Percentiles rank a stretch among this genome's conserved stretches.
These are phyloP conservation scores for Naso thynnoides DNA, from an alignment of 2,797 vertebrate genomes.

Conservation along the genomic window DNA sequence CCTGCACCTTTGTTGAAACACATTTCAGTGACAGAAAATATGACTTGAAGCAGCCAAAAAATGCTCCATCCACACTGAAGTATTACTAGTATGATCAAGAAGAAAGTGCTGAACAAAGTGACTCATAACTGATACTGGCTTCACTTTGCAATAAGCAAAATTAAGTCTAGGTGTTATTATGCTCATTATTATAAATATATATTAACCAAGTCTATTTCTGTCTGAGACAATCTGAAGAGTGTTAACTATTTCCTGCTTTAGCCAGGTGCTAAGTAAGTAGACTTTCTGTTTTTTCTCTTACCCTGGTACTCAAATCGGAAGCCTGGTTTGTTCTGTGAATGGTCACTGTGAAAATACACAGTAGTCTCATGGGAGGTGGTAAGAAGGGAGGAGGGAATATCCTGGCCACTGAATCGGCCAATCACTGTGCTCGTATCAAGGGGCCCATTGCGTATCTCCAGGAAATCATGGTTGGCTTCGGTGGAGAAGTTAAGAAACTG, in stretches of 20 bases:
- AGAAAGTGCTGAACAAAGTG: constrained; percentile 27
- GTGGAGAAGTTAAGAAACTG: constrained; percentile 98
- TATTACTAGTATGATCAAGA: constrained; percentile 30
- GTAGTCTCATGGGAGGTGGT: constrained; percentile 96
- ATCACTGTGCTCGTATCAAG: constrained; percentile 94
- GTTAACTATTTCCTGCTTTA: constrained; percentile 25
- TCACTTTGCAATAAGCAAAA: constrained; percentile 35
- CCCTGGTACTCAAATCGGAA: constrained; percentile 98
- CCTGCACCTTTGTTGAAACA: constrained; percentile 8
- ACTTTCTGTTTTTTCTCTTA: constrained; percentile 69
- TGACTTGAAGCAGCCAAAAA: constrained; percentile 22
- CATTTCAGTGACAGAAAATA: constrained; percentile 35
- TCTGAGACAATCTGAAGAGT: constrained; percentile 11
- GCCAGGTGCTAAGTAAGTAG: not conserved
- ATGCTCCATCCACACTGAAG: constrained; percentile 9
- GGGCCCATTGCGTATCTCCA: constrained; percentile 96
- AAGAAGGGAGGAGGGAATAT: constrained; percentile 90
- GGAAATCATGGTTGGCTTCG: constrained; percentile 96
- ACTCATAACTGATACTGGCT: constrained; percentile 24
- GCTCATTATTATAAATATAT: constrained; percentile 33
- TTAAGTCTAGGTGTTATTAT: constrained; percentile 23
- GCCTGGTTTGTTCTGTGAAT: constrained; percentile 97
- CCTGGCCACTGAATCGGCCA: constrained; percentile 93
- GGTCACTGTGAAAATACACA: constrained; percentile 97
- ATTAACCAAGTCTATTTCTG: constrained; percentile 34